Evolutionary conservation across 2,113 vertebrate species (phyloP).

Genomic region (Cyanistes caeruleus): DNA sequence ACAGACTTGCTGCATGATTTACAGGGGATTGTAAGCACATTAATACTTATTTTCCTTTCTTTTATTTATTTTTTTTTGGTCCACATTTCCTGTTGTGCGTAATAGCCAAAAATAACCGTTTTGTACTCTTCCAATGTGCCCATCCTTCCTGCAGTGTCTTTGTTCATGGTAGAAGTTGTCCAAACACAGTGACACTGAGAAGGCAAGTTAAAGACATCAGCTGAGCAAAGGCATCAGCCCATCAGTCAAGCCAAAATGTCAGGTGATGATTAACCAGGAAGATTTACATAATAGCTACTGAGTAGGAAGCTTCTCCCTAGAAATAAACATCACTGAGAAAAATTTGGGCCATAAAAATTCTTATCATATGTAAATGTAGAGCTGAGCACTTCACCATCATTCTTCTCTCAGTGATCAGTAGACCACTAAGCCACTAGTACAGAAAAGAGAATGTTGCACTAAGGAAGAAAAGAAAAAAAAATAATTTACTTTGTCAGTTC

Average conservation of each 20-base stretch:
- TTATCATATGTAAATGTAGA: not conserved
- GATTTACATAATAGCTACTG: slow-evolving; percentile 33
- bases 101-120: not conserved
- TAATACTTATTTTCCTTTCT: not conserved
- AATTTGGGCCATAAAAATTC: not conserved
- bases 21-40: not conserved
- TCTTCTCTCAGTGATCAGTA: not conserved
- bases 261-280: slow-evolving; percentile 35
- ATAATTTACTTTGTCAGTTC: not conserved
- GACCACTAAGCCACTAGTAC: not conserved
- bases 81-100: not conserved
- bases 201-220: not conserved
- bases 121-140: not conserved
- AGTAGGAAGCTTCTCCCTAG: slow-evolving; percentile 40
- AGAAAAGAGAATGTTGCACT: not conserved
- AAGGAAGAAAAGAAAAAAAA: not conserved
- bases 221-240: not conserved
- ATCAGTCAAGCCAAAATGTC: slow-evolving; percentile 25
- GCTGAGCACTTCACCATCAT: not conserved
- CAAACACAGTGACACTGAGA: not conserved
- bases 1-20: not conserved
- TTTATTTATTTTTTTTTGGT: not conserved
- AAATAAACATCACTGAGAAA: slow-evolving; percentile 37
- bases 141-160: not conserved
- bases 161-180: not conserved